Percentiles rank a stretch among this genome's conserved stretches.
Conservation (phyloP, 2,888 invertebrate species). For the Macrosoma leucophasiata region DNA sequence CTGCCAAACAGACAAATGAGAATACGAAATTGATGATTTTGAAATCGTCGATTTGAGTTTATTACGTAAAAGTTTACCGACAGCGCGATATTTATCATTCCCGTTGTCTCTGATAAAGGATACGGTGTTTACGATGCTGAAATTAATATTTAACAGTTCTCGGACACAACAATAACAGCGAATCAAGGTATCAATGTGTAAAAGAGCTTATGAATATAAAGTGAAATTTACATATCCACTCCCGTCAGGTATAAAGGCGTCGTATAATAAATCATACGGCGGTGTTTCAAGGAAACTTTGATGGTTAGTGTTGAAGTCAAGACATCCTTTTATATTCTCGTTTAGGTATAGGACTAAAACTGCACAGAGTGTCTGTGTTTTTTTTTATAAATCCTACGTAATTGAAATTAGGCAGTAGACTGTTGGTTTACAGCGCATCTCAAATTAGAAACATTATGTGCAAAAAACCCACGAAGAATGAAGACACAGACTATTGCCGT, state of each 20-base stretch:
- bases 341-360: too few relatives aligned
- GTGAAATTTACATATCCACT: slow-evolving; percentile 42
- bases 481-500: too few relatives aligned
- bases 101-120: slow-evolving; percentile 35
- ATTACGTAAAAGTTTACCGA: slow-evolving; percentile 45
- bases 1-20: slow-evolving; percentile 35
- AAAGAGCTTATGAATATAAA: slow-evolving; percentile 59
- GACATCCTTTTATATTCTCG: too few relatives aligned
- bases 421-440: too few relatives aligned
- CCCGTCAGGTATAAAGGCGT: slow-evolving; percentile 37
- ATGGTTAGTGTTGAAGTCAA: too few relatives aligned
- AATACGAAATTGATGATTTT: slow-evolving; percentile 43
- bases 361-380: too few relatives aligned
- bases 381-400: slow-evolving; percentile 34
- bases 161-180: slow-evolving; percentile 46
- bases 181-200: slow-evolving; percentile 49
- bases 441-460: too few relatives aligned
- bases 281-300: too few relatives aligned
- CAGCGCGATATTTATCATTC: slow-evolving; percentile 33
- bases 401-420: too few relatives aligned
- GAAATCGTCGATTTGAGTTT: slow-evolving; percentile 37
- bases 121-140: slow-evolving; percentile 34
- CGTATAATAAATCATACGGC: too few relatives aligned
- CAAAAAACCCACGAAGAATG: too few relatives aligned
- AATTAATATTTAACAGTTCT: slow-evolving; percentile 62